Conservation (phyloP, 2,113 vertebrate genomes). For the Alligator sinensis region DNA sequence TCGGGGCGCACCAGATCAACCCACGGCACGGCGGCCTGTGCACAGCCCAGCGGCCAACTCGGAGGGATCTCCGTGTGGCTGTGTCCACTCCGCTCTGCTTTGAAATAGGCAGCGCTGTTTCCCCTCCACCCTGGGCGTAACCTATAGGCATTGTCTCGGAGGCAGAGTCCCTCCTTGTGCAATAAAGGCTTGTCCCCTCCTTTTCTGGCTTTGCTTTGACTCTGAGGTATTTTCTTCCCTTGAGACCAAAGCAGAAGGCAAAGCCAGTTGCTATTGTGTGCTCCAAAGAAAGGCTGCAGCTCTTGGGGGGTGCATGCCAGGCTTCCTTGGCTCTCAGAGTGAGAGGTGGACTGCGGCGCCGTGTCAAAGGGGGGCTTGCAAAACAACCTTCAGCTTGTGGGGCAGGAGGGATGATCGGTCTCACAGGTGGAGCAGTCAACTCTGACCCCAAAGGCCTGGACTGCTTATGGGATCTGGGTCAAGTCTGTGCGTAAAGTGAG, state of each 20-base stretch:
- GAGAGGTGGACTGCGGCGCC: background rate
- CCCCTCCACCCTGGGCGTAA: slow-evolving; percentile 1
- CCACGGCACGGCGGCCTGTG: fast-evolving
- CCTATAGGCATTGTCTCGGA: slow-evolving; percentile 12
- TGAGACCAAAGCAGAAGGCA: slow-evolving; percentile 34
- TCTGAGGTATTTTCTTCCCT: slow-evolving; percentile 64
- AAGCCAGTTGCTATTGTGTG: slow-evolving; percentile 21
- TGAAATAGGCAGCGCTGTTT: background rate
- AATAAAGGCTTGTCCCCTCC: background rate
- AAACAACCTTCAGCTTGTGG: too few species aligned
- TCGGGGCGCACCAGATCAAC: background rate
- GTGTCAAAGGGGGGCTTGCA: too few species aligned
- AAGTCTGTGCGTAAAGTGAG: background rate
- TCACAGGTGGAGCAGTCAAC: background rate
- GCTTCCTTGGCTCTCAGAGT: background rate
- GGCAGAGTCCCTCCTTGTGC: background rate
- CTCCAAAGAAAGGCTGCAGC: slow-evolving; percentile 59
- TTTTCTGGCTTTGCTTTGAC: slow-evolving; percentile 48
- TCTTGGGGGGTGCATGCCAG: slow-evolving; percentile 9
- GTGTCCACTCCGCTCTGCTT: background rate
- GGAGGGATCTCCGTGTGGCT: background rate
- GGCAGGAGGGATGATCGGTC: background rate
- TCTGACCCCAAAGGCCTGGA: background rate
- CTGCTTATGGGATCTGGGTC: background rate
- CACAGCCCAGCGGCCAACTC: fast-evolving